These are phyloP conservation scores for Oscheius sp. DNA, from an alignment of 2,888 invertebrate species.

Conservation along the genomic window DNA sequence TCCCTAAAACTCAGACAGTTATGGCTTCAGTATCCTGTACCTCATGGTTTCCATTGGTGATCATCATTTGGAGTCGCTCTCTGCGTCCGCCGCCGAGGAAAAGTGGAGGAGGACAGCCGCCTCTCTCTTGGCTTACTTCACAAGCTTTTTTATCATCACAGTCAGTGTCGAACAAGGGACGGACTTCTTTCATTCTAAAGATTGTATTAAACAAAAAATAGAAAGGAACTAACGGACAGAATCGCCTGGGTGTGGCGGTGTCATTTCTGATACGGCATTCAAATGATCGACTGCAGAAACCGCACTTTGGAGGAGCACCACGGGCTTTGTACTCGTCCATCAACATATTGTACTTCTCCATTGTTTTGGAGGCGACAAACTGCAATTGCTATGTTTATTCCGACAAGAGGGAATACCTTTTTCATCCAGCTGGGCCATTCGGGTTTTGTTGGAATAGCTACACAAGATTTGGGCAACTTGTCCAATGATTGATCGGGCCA, in stretches of 20 bases:
- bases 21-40: background rate
- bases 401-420: constrained; percentile 26
- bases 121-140: constrained; percentile 34
- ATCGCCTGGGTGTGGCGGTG: background rate
- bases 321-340: constrained; percentile 30
- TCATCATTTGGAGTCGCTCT: constrained; percentile 24
- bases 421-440: constrained; percentile 40
- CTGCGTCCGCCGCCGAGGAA: constrained; percentile 25
- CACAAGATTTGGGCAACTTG: constrained; percentile 28
- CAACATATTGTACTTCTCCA: constrained; percentile 35
- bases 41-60: constrained; percentile 31
- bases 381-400: constrained; percentile 6
- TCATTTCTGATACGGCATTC: constrained; percentile 37
- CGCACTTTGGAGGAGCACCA: constrained; percentile 39
- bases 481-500: constrained; percentile 34
- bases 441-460: constrained; percentile 18
- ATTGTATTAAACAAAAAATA: background rate
- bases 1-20: constrained; percentile 3
- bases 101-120: constrained; percentile 38
- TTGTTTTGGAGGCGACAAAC: constrained; percentile 35
- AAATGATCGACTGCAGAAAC: constrained; percentile 31
- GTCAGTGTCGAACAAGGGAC: constrained; percentile 15
- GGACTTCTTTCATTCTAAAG: constrained; percentile 38
- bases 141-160: constrained; percentile 38
- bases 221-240: constrained; percentile 30